phyloP scores from a whole-genome alignment of 2,888 invertebrate genomes.

The Cheilosia soror region DNA sequence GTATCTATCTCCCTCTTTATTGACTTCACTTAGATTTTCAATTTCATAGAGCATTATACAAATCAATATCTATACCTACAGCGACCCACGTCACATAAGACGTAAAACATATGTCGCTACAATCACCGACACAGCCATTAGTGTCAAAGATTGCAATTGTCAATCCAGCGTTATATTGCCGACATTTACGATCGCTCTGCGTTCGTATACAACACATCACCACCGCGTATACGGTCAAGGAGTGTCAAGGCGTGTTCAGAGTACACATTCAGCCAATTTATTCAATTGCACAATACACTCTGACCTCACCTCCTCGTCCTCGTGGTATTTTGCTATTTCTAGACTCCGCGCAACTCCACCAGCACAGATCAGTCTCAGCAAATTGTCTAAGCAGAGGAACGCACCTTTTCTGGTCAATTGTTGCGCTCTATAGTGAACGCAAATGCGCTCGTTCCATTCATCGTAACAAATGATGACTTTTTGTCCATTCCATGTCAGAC shows the following conservation, averaged over 20 bases:
- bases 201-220: conserved; percentile 11
- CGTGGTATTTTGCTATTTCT: conserved; percentile 8
- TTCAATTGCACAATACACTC: conserved; percentile 39
- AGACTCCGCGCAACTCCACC: neutral
- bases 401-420: conserved; percentile 68
- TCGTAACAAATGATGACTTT: conserved; percentile 78
- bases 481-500: conserved; percentile 79
- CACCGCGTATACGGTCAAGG: conserved; percentile 31
- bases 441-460: conserved; percentile 58
- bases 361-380: conserved; percentile 1
- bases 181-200: conserved; percentile 49
- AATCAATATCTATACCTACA: neutral
- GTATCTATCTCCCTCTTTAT: no score
- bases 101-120: conserved; percentile 22
- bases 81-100: conserved; percentile 21
- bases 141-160: conserved; percentile 32
- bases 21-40: no score
- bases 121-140: conserved; percentile 43
- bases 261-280: conserved; percentile 57
- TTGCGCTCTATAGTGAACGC: conserved; percentile 25
- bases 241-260: conserved; percentile 54
- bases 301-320: conserved; percentile 47
- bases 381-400: conserved; percentile 28
- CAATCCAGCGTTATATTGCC: conserved; percentile 43
- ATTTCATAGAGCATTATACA: neutral